Base-by-base conservation (phyloP, 2,797 vertebrate genomes). In the Notamacropus eugenii region DNA sequence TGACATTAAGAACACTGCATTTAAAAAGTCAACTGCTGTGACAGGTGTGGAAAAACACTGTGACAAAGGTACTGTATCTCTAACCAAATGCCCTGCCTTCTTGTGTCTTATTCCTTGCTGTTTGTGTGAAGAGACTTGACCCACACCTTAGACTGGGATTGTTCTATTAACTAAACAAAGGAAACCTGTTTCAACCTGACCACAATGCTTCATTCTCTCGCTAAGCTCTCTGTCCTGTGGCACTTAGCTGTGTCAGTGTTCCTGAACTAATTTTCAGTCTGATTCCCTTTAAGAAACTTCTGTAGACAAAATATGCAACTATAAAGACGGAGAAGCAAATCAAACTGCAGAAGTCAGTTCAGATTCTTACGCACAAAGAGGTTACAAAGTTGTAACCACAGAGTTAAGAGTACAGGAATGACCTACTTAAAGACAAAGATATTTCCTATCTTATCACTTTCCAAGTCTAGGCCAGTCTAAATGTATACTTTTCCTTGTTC, bases 61-160 rank as follows among this genome's bases (percentile, higher is more conserved):
- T 91, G 95, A 67, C 96, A 95, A 96, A 98, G 55, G 0, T 34
- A 92, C 57, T 82, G 67, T 96, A 56, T 92, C 74, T 96, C 62
- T 67, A 16, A 91, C 52, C 52, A 31, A 14, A 90, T 0, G 40
- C 13, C 90, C 16, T 91, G 46, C 52, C 92, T 59, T 82, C 91
- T 67, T 3, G 24, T 54, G 55, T 29, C 62, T 1, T 58, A 28
- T 59, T 54, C 94, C 58, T 54, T n/a, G 27, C 13, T 9, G 22
- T 16, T 3, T 13, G 46, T 92, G 40, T 50, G 40, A 87, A n/a
- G 52, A 13, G 27, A 54, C 57, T 90, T 90, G 40, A 92, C 87
- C 9, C 55, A 74, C 24, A 50, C 40, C 40, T 87, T 46, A 50
- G 24, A 50, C 0, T 11, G 74, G 31, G 31, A 46, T 46, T 82